These are phyloP conservation scores for Pycnonotus jocosus DNA, from an alignment of 2,113 vertebrate species.

Conservation along the genomic window DNA sequence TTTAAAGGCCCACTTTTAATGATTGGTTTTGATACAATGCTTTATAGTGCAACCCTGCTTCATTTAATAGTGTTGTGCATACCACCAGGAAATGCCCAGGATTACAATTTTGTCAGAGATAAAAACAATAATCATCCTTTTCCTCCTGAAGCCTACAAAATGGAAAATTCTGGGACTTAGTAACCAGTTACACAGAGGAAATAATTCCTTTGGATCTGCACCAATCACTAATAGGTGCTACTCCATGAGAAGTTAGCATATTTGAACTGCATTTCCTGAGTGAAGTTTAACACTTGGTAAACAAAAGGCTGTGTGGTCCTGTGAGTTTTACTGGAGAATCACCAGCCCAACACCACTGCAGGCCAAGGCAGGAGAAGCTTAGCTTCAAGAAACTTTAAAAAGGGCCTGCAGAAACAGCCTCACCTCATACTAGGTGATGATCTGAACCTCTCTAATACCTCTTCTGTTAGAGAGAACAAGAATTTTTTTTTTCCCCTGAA, in stretches of 20 bases:
- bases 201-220: not conserved
- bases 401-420: not conserved
- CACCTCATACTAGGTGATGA: not conserved
- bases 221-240: not conserved
- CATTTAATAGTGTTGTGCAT: not conserved
- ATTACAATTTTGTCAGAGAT: not conserved
- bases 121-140: not conserved
- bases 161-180: not conserved
- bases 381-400: not conserved
- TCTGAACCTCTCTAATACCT: not conserved
- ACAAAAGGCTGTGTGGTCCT: not conserved
- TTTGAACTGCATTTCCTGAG: not conserved
- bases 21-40: accelerated
- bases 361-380: not conserved
- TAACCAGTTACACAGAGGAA: not conserved
- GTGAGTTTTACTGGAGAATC: not conserved
- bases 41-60: not conserved
- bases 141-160: not conserved
- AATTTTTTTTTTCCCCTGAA: not conserved
- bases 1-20: not conserved
- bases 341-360: not conserved
- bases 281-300: not conserved
- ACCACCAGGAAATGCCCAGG: not conserved
- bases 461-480: not conserved
- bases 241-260: not conserved